Evolutionary conservation across 2,888 invertebrate species (phyloP).

Genomic region (Capitulum mitella): DNA sequence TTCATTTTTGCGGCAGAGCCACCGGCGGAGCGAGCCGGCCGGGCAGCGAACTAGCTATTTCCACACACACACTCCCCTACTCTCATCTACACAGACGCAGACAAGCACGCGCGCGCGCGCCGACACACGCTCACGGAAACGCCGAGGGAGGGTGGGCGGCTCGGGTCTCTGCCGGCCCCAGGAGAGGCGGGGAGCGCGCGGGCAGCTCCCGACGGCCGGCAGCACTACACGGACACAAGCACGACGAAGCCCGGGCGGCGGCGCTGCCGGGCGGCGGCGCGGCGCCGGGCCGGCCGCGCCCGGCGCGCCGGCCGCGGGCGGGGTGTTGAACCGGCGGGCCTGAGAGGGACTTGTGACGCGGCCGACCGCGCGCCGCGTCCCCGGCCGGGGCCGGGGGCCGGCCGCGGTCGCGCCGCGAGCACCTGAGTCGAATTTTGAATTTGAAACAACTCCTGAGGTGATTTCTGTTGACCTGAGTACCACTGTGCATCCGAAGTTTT

Average conservation of each 20-base stretch:
- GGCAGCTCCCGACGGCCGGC: neutral
- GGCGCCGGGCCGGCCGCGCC: neutral
- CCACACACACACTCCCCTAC: too few relatives aligned
- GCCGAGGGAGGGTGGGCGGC: too few relatives aligned
- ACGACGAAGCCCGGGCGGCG: neutral
- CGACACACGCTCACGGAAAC: neutral
- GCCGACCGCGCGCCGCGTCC: neutral
- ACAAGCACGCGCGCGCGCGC: neutral
- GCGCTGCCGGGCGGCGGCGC: neutral
- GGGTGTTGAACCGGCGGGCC: neutral
- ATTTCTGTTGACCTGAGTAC: conserved; percentile 22
- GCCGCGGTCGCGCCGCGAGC: neutral
- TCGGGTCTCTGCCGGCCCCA: too few relatives aligned
- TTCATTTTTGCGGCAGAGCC: too few relatives aligned
- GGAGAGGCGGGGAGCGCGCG: too few relatives aligned
- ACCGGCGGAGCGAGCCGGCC: too few relatives aligned
- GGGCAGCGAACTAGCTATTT: too few relatives aligned
- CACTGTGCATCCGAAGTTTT: conserved; percentile 10
- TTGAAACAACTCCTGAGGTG: conserved; percentile 13
- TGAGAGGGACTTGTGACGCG: conserved; percentile 17
- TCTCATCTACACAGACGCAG: too few relatives aligned
- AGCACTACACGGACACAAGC: neutral
- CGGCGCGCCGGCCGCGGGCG: neutral
- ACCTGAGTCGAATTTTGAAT: conserved; percentile 23
- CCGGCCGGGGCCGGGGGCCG: neutral